Evolutionary conservation across 1,140 invertebrate species (phyloP).

Genomic region (Watersipora subatra): DNA sequence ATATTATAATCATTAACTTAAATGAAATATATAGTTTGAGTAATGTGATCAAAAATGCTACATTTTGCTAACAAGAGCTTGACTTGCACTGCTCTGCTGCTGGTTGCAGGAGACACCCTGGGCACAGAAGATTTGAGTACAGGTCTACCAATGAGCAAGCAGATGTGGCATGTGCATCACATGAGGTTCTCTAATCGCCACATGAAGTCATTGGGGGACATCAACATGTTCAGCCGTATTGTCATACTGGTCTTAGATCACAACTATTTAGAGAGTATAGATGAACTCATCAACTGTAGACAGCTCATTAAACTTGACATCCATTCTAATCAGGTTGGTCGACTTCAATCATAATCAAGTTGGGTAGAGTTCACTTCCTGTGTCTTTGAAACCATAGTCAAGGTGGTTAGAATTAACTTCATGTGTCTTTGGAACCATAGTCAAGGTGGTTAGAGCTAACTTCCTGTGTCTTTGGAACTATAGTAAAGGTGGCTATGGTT

Average conservation of each 20-base stretch:
- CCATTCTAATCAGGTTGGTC: slow-evolving; percentile 32
- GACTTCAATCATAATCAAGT: background rate
- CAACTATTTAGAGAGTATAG: slow-evolving; percentile 33
- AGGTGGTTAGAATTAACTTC: no score
- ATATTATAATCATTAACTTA: no score
- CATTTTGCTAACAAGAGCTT: no score
- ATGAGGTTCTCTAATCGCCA: slow-evolving; percentile 9
- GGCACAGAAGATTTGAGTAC: background rate
- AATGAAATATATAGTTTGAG: no score
- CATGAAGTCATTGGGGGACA: slow-evolving; percentile 26
- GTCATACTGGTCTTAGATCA: slow-evolving; percentile 29
- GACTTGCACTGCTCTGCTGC: no score
- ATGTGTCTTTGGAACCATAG: no score
- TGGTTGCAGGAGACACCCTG: slow-evolving; percentile 10
- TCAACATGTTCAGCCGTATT: slow-evolving; percentile 24
- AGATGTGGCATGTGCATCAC: background rate
- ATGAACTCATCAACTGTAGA: slow-evolving; percentile 23
- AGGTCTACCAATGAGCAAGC: background rate
- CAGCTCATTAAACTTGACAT: slow-evolving; percentile 34
- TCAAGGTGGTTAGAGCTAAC: no score
- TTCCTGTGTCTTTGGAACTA: no score
- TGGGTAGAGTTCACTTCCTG: background rate
- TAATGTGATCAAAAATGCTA: no score
- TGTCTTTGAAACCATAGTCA: no score
- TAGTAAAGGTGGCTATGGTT: no score